These are phyloP conservation scores for Pandemis cinnamomeana DNA, from an alignment of 2,888 invertebrate genomes.

Conservation along the genomic window DNA sequence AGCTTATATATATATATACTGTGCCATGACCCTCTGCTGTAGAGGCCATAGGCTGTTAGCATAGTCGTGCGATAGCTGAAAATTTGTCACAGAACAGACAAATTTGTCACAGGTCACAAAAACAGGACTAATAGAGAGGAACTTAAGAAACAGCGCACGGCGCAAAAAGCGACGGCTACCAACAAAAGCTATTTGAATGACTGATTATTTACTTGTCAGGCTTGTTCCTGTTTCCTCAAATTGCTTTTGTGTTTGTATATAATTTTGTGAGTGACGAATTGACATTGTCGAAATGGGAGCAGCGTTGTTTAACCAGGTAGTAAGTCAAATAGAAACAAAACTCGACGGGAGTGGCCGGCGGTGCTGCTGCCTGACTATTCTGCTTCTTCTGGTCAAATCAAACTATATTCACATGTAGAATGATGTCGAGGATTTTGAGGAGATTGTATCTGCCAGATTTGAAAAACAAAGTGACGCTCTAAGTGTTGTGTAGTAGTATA, in stretches of 20 bases:
- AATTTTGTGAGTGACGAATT: constrained; percentile 33
- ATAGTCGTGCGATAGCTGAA: no score
- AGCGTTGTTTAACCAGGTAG: constrained; percentile 22
- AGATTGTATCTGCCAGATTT: no score
- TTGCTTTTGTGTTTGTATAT: constrained; percentile 32
- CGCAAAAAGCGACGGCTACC: background rate
- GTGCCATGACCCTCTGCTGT: no score
- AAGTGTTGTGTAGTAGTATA: no score
- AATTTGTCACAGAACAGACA: background rate
- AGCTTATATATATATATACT: no score
- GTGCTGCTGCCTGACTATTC: background rate
- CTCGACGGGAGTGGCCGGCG: background rate
- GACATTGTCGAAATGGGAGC: constrained; percentile 14
- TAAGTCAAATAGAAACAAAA: constrained; percentile 20
- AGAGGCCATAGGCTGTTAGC: no score
- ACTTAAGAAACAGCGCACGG: background rate
- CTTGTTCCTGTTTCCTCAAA: constrained; percentile 23
- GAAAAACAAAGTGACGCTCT: no score
- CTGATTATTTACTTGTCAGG: constrained; percentile 18
- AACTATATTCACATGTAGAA: no score
- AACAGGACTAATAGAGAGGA: constrained; percentile 2
- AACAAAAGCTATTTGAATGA: constrained; percentile 6
- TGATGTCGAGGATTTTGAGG: no score
- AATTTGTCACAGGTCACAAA: constrained; percentile 8
- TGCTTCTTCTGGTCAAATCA: no score